Evolutionary conservation across 2,113 vertebrate species (phyloP).

Genomic region (Oxygymnocypris stewartii): DNA sequence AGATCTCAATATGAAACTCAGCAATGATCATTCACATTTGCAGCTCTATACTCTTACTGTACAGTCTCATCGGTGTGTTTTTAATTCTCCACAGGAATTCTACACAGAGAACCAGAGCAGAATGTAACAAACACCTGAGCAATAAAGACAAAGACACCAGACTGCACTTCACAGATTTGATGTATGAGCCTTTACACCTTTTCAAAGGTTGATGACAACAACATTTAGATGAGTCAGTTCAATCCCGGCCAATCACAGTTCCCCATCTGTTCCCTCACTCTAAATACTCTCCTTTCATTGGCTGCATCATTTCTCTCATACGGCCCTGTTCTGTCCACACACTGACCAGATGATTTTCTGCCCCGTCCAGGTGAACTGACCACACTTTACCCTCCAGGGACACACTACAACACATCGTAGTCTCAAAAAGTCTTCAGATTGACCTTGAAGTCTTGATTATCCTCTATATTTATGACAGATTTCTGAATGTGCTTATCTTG

Average conservation of each 20-base stretch:
- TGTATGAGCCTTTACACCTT: neutral
- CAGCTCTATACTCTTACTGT: neutral
- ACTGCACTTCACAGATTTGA: neutral
- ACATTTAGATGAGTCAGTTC: constrained; percentile 4
- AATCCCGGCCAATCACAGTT: neutral
- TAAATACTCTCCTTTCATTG: neutral
- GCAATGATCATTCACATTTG: neutral
- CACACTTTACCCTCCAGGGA: neutral
- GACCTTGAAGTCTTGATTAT: neutral
- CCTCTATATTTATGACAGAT: neutral
- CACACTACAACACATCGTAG: constrained; percentile 1
- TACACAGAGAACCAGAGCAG: neutral
- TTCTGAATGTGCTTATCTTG: neutral
- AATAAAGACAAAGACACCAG: neutral
- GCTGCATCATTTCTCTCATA: neutral
- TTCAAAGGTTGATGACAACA: neutral
- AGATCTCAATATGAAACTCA: neutral
- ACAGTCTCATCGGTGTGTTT: neutral
- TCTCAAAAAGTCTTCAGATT: too few species aligned
- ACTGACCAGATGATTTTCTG: neutral
- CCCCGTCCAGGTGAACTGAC: constrained; percentile 12
- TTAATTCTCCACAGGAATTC: neutral
- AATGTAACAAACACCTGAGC: neutral
- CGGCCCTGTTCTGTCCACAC: neutral
- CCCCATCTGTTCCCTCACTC: too few species aligned